Percentiles rank a stretch among this genome's conserved stretches.
Conservation (phyloP, 2,797 vertebrate species). For the Diplodus sargus region DNA sequence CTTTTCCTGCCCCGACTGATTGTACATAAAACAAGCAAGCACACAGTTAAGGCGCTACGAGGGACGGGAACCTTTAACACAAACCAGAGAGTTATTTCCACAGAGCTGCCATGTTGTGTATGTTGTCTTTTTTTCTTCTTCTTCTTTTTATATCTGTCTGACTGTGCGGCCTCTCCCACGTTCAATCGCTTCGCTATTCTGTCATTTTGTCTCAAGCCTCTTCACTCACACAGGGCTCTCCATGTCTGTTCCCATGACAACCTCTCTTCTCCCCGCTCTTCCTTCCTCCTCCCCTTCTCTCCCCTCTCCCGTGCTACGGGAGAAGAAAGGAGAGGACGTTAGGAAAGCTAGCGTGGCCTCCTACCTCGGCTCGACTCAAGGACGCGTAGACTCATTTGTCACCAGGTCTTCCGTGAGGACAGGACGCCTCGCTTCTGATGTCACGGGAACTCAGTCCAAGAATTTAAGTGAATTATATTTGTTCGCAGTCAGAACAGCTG, state of each 20-base stretch:
- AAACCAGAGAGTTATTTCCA: slow-evolving; percentile 54
- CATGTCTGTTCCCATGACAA: slow-evolving; percentile 84
- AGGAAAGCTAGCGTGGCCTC: slow-evolving; percentile 50
- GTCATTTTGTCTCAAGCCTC: slow-evolving; percentile 77
- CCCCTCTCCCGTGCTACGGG: slow-evolving; percentile 2
- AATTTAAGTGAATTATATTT: slow-evolving; percentile 43
- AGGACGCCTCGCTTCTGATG: slow-evolving; percentile 48
- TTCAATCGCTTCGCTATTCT: slow-evolving; percentile 68
- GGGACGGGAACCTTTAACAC: slow-evolving; percentile 40
- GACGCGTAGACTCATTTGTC: slow-evolving; percentile 56
- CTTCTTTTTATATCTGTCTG: slow-evolving; percentile 31
- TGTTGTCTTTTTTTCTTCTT: slow-evolving; percentile 26
- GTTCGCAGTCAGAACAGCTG: slow-evolving; percentile 40
- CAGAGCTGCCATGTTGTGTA: slow-evolving; percentile 38
- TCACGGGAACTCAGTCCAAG: slow-evolving; percentile 50
- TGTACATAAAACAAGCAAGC: slow-evolving; percentile 41
- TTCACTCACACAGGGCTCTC: slow-evolving; percentile 71
- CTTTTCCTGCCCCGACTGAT: slow-evolving; percentile 16
- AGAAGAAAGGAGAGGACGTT: slow-evolving; percentile 48
- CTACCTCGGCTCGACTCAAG: slow-evolving; percentile 59
- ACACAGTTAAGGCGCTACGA: slow-evolving; percentile 12
- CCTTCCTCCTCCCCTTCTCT: slow-evolving; percentile 5
- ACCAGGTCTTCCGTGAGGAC: slow-evolving; percentile 43
- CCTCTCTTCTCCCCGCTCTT: slow-evolving; percentile 54
- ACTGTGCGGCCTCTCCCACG: slow-evolving; percentile 53